Evolutionary conservation across 2,113 vertebrate species (phyloP).

Genomic region (Callospermophilus lateralis): DNA sequence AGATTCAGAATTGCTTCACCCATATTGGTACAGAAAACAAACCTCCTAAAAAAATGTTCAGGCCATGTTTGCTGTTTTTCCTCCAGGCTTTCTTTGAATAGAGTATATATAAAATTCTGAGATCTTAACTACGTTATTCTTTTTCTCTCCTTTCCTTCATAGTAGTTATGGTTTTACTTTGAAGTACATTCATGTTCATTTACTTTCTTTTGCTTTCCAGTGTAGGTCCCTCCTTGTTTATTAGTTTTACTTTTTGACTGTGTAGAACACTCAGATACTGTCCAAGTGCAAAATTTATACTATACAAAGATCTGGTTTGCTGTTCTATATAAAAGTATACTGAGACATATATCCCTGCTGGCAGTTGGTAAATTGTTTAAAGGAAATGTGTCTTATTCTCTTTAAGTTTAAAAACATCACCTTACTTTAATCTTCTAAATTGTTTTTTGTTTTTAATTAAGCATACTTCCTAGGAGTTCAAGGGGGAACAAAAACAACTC

Average conservation of each 20-base stretch:
- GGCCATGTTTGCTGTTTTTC: not conserved
- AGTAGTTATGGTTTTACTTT: not conserved
- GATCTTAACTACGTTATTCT: not conserved
- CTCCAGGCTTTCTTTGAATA: not conserved
- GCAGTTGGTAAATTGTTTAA: not conserved
- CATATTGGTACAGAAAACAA: not conserved
- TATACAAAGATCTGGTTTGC: not conserved
- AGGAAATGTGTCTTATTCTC: not conserved
- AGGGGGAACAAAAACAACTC: not conserved
- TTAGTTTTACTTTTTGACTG: constrained; percentile 33
- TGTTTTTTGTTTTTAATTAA: not conserved
- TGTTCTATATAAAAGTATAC: not conserved
- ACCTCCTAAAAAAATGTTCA: not conserved
- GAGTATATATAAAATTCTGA: not conserved
- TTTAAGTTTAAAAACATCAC: not conserved
- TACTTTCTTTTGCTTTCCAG: constrained; percentile 33
- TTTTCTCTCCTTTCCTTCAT: not conserved
- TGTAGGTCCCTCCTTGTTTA: not conserved
- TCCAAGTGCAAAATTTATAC: not conserved
- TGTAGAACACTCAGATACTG: not conserved
- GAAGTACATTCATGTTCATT: not conserved
- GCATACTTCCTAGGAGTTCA: constrained; percentile 29
- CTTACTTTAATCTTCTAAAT: not conserved
- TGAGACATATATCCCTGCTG: not conserved
- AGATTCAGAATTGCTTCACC: not conserved